Evolutionary conservation across 2,797 vertebrate species (phyloP).

Genomic region (Anisognathus igniventris): DNA sequence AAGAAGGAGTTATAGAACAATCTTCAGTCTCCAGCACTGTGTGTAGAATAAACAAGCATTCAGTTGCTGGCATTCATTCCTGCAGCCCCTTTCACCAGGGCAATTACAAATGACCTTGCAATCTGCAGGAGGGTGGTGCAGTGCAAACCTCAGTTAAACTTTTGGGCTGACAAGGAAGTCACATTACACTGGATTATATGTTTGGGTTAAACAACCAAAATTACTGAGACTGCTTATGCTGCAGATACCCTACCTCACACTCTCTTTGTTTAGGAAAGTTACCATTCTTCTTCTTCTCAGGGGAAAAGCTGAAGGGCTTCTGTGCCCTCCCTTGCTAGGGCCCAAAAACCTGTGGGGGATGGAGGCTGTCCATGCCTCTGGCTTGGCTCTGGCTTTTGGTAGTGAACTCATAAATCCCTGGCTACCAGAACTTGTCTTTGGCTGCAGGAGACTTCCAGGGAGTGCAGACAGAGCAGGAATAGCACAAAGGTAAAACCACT

Average conservation of each 20-base stretch:
- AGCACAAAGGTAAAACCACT: background rate
- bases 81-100: background rate
- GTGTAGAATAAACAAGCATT: background rate
- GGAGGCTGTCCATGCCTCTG: background rate
- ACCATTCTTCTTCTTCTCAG: background rate
- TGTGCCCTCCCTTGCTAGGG: background rate
- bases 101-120: background rate
- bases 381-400: background rate
- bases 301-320: background rate
- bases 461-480: background rate
- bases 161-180: background rate
- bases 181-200: background rate
- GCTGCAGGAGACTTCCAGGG: background rate
- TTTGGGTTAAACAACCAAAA: background rate
- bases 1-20: background rate
- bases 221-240: background rate
- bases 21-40: background rate
- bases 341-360: background rate
- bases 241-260: background rate
- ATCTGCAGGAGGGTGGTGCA: background rate
- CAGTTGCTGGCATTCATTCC: background rate
- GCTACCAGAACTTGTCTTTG: background rate
- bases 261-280: background rate
- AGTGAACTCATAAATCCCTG: constrained; percentile 22
- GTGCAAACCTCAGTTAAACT: background rate